phyloP scores from a whole-genome alignment of 2,797 vertebrate genomes.

The Ptychadena robeensis region DNA sequence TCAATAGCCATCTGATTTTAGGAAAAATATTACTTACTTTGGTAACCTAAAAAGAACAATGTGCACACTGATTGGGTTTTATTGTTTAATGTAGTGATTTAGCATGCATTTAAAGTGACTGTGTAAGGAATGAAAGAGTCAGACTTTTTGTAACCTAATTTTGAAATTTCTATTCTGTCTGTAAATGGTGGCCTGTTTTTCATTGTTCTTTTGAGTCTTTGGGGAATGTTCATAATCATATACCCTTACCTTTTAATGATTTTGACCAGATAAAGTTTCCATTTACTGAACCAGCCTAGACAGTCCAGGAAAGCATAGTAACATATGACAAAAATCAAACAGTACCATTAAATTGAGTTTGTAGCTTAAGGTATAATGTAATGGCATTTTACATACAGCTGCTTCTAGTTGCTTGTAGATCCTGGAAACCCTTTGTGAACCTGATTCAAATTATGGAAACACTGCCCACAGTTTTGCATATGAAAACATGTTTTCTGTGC shows the following conservation, averaged over 20 bases:
- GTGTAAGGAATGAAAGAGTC: too few relatives aligned
- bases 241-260: constrained; percentile 77
- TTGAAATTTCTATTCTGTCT: too few relatives aligned
- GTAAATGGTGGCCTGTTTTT: too few relatives aligned
- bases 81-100: too few relatives aligned
- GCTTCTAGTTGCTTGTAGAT: constrained; percentile 78
- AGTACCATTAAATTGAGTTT: constrained; percentile 78
- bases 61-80: too few relatives aligned
- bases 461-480: constrained; percentile 48
- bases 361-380: constrained; percentile 79
- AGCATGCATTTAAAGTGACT: too few relatives aligned
- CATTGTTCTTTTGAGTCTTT: constrained; percentile 65
- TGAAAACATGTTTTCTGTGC: constrained; percentile 21
- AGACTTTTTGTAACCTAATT: too few relatives aligned
- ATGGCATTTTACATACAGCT: constrained; percentile 78
- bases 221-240: constrained; percentile 76
- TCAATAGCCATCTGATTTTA: too few relatives aligned
- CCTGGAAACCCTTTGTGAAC: constrained; percentile 65
- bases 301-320: constrained; percentile 72
- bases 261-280: constrained; percentile 79
- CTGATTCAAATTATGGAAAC: constrained; percentile 52
- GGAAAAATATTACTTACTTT: too few relatives aligned
- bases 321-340: constrained; percentile 83
- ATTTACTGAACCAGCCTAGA: constrained; percentile 70
- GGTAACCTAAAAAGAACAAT: too few relatives aligned